Conservation (phyloP, 2,113 vertebrate genomes). For the Dicentrarchus labrax region DNA sequence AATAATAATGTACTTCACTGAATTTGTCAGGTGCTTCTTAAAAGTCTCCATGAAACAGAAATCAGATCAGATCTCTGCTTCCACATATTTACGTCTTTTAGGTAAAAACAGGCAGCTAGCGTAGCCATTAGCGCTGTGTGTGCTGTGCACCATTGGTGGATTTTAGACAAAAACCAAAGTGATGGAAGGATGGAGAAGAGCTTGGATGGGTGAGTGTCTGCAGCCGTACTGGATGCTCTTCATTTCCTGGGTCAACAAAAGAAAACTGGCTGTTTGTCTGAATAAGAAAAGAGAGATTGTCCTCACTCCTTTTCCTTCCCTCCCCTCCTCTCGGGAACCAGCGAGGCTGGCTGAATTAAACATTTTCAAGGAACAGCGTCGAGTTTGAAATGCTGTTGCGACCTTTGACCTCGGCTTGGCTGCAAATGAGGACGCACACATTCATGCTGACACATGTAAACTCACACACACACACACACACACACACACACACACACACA, state of each 20-base stretch:
- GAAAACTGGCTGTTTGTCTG: not conserved
- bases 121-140: no score
- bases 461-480: no score
- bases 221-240: not conserved
- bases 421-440: slow-evolving; percentile 30
- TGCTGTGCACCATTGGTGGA: no score
- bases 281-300: slow-evolving; percentile 10
- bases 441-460: not conserved
- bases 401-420: slow-evolving; percentile 24
- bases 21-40: no score
- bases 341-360: slow-evolving; percentile 45
- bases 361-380: slow-evolving; percentile 17
- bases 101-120: not conserved
- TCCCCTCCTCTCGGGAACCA: not conserved
- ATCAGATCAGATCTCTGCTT: no score
- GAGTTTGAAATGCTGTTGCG: slow-evolving; percentile 20
- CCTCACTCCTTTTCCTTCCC: not conserved
- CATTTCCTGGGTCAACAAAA: slow-evolving; percentile 28
- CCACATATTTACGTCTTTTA: not conserved
- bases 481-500: no score
- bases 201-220: not conserved
- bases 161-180: no score
- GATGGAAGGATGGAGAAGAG: not conserved
- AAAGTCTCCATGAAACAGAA: no score
- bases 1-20: no score